phyloP scores from a whole-genome alignment of 2,888 invertebrate genomes.

The Anagyrus pseudococci region DNA sequence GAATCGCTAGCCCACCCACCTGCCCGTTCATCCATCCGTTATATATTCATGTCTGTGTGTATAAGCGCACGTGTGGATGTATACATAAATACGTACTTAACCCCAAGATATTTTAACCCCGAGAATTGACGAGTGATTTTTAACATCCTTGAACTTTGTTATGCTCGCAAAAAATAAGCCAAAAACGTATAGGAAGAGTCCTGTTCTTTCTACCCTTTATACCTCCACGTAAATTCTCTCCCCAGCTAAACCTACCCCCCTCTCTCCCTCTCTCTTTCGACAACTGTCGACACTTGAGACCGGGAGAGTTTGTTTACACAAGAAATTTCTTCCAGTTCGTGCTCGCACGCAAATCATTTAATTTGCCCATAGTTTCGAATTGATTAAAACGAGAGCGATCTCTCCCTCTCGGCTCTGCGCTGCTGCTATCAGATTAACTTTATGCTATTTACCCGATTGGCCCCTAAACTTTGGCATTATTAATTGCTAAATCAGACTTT shows the following conservation, averaged over 20 bases:
- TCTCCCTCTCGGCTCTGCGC: background rate
- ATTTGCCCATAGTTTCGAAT: conserved; percentile 42
- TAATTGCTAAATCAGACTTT: background rate
- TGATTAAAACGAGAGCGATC: conserved; percentile 30
- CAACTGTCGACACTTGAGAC: conserved; percentile 14
- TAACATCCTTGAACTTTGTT: no score
- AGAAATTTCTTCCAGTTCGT: conserved; percentile 50
- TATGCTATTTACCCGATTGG: background rate
- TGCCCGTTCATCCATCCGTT: no score
- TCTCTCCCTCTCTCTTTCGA: background rate
- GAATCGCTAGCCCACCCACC: conserved; percentile 46
- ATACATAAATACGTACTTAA: no score
- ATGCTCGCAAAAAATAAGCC: no score
- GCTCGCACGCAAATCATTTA: conserved; percentile 47
- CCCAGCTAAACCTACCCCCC: background rate
- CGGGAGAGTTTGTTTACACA: conserved; percentile 47
- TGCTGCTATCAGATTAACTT: background rate
- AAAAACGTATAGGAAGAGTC: no score
- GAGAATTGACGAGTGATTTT: no score
- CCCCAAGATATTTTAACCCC: no score
- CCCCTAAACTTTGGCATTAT: background rate
- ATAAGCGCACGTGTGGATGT: conserved; percentile 6
- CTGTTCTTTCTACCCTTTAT: no score
- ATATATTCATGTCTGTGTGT: conserved; percentile 41
- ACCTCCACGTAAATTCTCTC: no score